These are phyloP conservation scores for Girardinichthys multiradiatus DNA, from an alignment of 2,113 vertebrate genomes.

Conservation along the genomic window DNA sequence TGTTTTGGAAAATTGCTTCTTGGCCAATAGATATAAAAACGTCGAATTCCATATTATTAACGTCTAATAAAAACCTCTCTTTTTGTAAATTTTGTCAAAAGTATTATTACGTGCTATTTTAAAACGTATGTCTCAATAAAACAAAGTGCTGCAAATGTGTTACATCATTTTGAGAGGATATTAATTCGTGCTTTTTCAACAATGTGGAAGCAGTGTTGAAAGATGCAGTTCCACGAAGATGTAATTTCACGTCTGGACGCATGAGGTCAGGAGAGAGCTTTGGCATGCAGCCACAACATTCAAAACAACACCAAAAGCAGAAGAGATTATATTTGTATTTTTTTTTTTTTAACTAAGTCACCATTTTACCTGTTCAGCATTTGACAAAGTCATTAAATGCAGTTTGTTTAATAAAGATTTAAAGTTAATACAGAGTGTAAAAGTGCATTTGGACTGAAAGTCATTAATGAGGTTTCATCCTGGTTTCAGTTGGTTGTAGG, in stretches of 20 bases:
- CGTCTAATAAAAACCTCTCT: too few species aligned
- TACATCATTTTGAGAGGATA: background rate
- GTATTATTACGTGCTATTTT: too few species aligned
- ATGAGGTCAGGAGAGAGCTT: slow-evolving; percentile 72
- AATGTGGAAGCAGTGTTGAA: background rate
- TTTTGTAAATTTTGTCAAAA: too few species aligned
- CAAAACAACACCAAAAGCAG: background rate
- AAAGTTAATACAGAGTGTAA: background rate
- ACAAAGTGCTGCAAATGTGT: background rate
- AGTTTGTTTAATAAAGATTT: background rate
- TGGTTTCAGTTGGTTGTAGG: slow-evolving; percentile 26
- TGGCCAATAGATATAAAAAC: background rate
- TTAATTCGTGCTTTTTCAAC: background rate
- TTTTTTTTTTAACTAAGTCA: background rate
- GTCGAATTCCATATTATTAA: too few species aligned
- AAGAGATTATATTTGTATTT: background rate
- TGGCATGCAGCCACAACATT: slow-evolving; percentile 42
- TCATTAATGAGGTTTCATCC: background rate
- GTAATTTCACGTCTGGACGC: slow-evolving; percentile 65
- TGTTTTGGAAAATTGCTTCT: background rate
- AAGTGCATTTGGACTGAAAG: background rate
- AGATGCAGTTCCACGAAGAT: slow-evolving; percentile 5
- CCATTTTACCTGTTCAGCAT: background rate
- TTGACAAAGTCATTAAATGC: background rate
- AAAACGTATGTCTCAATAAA: too few species aligned